Evolutionary conservation across 2,113 vertebrate genomes (phyloP).

Genomic region (Sapayoa aenigma): DNA sequence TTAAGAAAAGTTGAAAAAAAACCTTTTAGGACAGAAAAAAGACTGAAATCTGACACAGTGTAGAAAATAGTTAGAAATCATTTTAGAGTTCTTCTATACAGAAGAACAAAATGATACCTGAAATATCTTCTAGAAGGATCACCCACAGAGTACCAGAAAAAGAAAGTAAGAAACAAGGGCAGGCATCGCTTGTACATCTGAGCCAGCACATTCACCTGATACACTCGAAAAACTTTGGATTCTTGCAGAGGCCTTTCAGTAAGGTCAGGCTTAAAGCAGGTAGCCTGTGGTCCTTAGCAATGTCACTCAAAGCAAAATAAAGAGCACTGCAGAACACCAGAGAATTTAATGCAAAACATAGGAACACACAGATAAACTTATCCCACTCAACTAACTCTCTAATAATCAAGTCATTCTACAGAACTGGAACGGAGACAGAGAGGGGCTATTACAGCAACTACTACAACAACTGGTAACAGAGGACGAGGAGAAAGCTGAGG

Average conservation of each 20-base stretch:
- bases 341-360: background rate
- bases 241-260: background rate
- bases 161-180: background rate
- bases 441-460: background rate
- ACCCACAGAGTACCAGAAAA: background rate
- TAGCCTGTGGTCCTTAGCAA: background rate
- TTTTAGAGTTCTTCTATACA: background rate
- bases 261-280: background rate
- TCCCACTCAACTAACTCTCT: background rate
- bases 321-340: background rate
- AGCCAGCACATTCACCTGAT: background rate
- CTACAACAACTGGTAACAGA: accelerated
- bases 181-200: background rate
- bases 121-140: background rate
- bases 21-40: background rate
- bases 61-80: background rate
- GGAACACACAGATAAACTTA: background rate
- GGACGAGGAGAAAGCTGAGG: background rate
- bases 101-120: background rate
- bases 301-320: background rate
- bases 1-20: background rate
- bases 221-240: background rate
- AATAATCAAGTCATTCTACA: background rate
- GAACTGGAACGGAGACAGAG: background rate
- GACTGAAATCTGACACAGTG: background rate